Evolutionary conservation across 2,797 vertebrate genomes (phyloP), one percentile per base, ranked within the genome.

Genomic region (Bucorvus abyssinicus): DNA sequence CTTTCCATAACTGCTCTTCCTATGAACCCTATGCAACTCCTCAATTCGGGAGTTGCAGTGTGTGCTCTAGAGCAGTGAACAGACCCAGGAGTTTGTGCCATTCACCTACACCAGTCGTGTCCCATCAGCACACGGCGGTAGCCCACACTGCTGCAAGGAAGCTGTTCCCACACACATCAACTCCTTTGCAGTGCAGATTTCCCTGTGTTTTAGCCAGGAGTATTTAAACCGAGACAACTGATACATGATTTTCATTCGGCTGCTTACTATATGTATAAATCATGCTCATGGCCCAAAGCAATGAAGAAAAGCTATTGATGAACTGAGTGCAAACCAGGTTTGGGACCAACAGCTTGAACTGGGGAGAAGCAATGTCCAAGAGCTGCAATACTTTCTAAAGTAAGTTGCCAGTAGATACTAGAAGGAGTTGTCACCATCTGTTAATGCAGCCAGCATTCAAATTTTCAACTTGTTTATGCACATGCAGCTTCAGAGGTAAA

Each of bases 181-280:
- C 20, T 74, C 49, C 70, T 45, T 53, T 61, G 16, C 81, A 56
- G 20, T 29, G 23, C 60, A 80, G 19, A 32, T 45, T 71, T 65
- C 59, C 50, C 38, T 75, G 19, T 60, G 5, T 44, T 70, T 70
- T 77, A 38, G 49, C 64, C 82, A 85, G 71, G 64, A 45, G 18
- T 65, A 59, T 64, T 92, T 85, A 80, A 85, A 91, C 47, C 27
- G 24, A n/a, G 71, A 69, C 64, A 83, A n/a, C 18, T 80, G 85
- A 83, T 32, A n/a, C 56, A 52, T 88, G 0, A 17, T 49, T 74
- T 93, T 83, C 32, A 23, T 77, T 89, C 78, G 77, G 40, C 11
- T 56, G n/a, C 47, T 77, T 74, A 5, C 47, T 23, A 38, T 55
- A 55, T 89, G 5, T 79, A n/a, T 76, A 44, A 79, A 76, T 87